Evolutionary conservation across 2,797 vertebrate genomes (phyloP).

Genomic region (Neopelma chrysocephalum): DNA sequence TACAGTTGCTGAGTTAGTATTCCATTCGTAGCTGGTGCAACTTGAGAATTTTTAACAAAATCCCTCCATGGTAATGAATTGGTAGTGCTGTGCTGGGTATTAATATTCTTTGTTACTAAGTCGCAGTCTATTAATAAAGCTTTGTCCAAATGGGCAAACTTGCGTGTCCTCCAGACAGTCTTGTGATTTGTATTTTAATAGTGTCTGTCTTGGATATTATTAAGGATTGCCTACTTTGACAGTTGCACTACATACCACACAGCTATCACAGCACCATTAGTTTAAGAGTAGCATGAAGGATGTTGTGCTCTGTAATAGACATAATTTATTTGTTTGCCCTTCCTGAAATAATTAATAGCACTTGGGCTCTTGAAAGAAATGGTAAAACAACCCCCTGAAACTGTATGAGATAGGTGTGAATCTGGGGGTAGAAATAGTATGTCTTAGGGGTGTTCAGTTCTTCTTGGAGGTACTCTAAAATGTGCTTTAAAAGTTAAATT

Average conservation of each 20-base stretch:
- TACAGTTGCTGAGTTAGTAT: background rate
- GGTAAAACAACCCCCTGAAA: background rate
- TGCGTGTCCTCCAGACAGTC: constrained; percentile 38
- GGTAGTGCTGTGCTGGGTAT: background rate
- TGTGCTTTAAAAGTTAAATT: background rate
- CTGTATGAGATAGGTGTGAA: fast-evolving
- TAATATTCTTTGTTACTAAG: constrained; percentile 59
- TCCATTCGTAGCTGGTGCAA: background rate
- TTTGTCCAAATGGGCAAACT: constrained; percentile 34
- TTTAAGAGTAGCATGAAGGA: background rate
- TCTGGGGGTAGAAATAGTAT: background rate
- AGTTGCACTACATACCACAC: background rate
- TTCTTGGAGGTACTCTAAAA: background rate
- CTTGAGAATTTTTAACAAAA: constrained; percentile 2
- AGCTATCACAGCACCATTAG: background rate
- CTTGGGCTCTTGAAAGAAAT: background rate
- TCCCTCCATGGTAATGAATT: background rate
- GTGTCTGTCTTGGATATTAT: constrained; percentile 34
- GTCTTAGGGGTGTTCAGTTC: background rate
- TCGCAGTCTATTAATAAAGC: constrained; percentile 55
- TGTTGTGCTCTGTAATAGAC: background rate
- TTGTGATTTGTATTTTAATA: constrained; percentile 61
- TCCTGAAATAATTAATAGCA: background rate
- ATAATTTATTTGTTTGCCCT: background rate
- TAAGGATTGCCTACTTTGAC: constrained; percentile 1